phyloP scores from a whole-genome alignment of 2,888 invertebrate species.

The Electrophaes corylata region DNA sequence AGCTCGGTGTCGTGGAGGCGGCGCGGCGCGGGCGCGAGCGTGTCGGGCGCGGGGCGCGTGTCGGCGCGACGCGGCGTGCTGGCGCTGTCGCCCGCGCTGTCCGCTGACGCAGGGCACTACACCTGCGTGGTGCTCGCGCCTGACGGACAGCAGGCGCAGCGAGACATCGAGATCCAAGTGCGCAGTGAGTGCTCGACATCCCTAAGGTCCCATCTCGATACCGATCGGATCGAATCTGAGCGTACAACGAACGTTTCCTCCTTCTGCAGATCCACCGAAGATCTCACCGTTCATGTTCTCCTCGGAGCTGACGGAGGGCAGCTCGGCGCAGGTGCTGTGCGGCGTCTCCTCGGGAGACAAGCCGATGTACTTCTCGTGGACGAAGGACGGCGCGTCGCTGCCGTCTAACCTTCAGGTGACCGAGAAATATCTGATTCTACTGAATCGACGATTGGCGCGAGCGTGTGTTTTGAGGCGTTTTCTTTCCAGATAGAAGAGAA shows the following conservation, averaged over 20 bases:
- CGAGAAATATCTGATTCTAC: background rate
- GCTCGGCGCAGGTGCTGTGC: constrained; percentile 92
- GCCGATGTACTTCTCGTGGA: constrained; percentile 88
- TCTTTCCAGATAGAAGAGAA: constrained; percentile 85
- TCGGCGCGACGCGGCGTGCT: constrained; percentile 64
- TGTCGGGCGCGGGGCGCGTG: constrained; percentile 73
- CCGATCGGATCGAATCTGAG: background rate
- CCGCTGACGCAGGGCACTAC: constrained; percentile 89
- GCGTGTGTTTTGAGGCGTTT: background rate
- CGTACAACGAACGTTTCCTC: background rate
- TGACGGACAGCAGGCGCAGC: constrained; percentile 87
- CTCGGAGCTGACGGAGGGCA: constrained; percentile 91
- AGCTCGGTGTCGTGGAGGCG: constrained; percentile 79
- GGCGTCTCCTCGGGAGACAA: constrained; percentile 89
- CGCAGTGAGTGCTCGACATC: constrained; percentile 82
- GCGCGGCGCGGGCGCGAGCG: constrained; percentile 77
- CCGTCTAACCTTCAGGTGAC: constrained; percentile 85
- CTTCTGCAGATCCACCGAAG: constrained; percentile 88
- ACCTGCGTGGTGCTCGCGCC: constrained; percentile 90
- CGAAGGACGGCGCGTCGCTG: constrained; percentile 86
- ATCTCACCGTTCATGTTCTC: constrained; percentile 94
- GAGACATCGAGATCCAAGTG: constrained; percentile 88
- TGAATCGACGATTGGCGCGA: background rate
- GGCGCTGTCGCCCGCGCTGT: constrained; percentile 63
- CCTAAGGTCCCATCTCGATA: background rate